phyloP scores from a whole-genome alignment of 2,888 invertebrate species.

The Drosophila lutescens region DNA sequence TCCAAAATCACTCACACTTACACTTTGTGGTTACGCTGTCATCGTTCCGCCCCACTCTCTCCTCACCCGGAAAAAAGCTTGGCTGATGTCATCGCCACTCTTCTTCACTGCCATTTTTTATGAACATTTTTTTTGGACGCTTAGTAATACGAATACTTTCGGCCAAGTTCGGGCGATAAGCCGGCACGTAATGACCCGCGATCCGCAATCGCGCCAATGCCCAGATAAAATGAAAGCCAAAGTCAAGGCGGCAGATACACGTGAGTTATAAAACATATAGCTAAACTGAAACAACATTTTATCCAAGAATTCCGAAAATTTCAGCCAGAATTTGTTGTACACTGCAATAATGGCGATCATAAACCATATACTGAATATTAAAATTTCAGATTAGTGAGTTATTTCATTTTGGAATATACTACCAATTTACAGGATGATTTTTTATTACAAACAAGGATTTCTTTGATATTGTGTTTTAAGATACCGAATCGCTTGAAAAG shows the following conservation, averaged over 20 bases:
- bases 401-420: not conserved
- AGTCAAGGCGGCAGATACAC: slow-evolving; percentile 32
- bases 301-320: slow-evolving; percentile 12
- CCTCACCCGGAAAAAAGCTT: slow-evolving; percentile 6
- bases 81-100: slow-evolving; percentile 32
- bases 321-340: slow-evolving; percentile 2
- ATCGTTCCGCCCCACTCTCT: slow-evolving; percentile 6
- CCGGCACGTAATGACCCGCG: slow-evolving; percentile 57
- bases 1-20: slow-evolving; percentile 13
- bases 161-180: slow-evolving; percentile 38
- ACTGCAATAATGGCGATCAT: not conserved
- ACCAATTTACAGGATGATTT: not conserved
- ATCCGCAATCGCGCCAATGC: slow-evolving; percentile 34
- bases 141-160: slow-evolving; percentile 45
- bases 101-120: slow-evolving; percentile 31
- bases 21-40: slow-evolving; percentile 11
- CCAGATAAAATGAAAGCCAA: slow-evolving; percentile 39
- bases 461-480: not conserved
- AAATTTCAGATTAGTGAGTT: too few relatives aligned
- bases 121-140: slow-evolving; percentile 25
- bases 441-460: not conserved
- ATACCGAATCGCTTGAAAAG: slow-evolving; percentile 1
- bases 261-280: slow-evolving; percentile 13
- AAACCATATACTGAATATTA: not conserved
- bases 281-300: not conserved